Evolutionary conservation across 2,797 vertebrate species (phyloP).

Genomic region (Centropyge bicolor): DNA sequence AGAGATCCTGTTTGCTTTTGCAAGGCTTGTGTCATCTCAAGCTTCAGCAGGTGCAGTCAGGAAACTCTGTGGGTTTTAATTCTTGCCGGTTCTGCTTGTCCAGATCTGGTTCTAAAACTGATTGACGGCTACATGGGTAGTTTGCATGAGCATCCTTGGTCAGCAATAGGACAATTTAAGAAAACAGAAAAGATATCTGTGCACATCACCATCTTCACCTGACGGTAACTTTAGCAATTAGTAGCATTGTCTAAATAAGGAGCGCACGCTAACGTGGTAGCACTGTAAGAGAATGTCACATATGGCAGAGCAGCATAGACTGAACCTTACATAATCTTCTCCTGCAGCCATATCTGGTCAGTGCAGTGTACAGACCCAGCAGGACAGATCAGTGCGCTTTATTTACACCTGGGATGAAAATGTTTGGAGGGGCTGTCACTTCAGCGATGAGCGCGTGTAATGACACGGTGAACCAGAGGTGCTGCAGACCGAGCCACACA

Average conservation of each 20-base stretch:
- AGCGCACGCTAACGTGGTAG: constrained; percentile 7
- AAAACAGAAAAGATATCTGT: too few relatives aligned
- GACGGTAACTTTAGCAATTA: not conserved
- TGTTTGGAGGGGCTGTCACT: constrained; percentile 64
- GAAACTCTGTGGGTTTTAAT: too few relatives aligned
- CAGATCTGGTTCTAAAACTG: too few relatives aligned
- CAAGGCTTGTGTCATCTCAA: too few relatives aligned
- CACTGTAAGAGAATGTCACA: constrained; percentile 21
- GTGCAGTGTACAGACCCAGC: constrained; percentile 25
- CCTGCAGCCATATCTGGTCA: constrained; percentile 44
- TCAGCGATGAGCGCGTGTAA: constrained; percentile 13
- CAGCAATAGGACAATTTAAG: too few relatives aligned
- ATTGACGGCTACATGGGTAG: too few relatives aligned
- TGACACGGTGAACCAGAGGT: constrained; percentile 29
- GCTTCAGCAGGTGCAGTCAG: too few relatives aligned
- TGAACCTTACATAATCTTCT: constrained; percentile 20
- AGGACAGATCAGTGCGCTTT: constrained; percentile 47
- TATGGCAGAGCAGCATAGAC: constrained; percentile 23
- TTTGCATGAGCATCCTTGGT: too few relatives aligned
- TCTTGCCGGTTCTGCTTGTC: too few relatives aligned
- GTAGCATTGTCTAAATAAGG: not conserved
- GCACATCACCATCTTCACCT: too few relatives aligned
- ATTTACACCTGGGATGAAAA: constrained; percentile 68
- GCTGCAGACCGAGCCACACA: constrained; percentile 30
- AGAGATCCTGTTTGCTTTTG: too few relatives aligned